Conservation (phyloP, 2,888 invertebrate genomes). For the Drosophila stalkeri region DNA sequence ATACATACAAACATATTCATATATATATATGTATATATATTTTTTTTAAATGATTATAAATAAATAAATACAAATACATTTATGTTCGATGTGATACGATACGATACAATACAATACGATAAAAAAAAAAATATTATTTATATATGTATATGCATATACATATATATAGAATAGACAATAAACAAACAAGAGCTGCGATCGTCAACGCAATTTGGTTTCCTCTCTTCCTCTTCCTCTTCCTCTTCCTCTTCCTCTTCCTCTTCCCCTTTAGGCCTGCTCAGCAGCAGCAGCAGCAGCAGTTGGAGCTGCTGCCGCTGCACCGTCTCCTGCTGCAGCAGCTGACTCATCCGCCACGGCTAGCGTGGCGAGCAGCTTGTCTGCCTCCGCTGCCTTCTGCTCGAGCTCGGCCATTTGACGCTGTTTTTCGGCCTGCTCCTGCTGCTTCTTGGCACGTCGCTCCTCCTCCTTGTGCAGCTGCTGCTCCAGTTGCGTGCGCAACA, state of each 20-base stretch:
- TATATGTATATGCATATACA: constrained; percentile 9
- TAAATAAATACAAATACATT: constrained; percentile 77
- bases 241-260: background rate
- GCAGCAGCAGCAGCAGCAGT: constrained; percentile 20
- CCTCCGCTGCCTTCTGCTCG: constrained; percentile 68
- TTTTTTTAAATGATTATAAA: constrained; percentile 74
- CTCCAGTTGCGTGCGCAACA: constrained; percentile 82
- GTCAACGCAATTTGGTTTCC: background rate
- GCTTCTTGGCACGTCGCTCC: constrained; percentile 71
- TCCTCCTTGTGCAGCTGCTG: constrained; percentile 68
- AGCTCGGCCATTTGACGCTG: constrained; percentile 62
- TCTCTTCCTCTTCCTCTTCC: background rate
- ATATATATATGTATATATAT: background rate
- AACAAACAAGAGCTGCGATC: constrained; percentile 20
- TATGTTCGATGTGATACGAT: constrained; percentile 39
- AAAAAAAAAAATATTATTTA: constrained; percentile 16
- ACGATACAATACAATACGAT: constrained; percentile 15
- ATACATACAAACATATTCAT: constrained; percentile 13
- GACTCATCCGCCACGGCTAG: constrained; percentile 39
- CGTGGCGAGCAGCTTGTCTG: constrained; percentile 63
- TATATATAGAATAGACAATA: constrained; percentile 23
- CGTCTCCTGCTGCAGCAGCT: background rate
- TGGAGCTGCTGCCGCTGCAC: constrained; percentile 21
- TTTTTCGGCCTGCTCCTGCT: constrained; percentile 60
- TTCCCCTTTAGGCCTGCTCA: constrained; percentile 50